These are phyloP conservation scores for Pelobates fuscus DNA, from an alignment of 2,113 vertebrate species.

Conservation along the genomic window DNA sequence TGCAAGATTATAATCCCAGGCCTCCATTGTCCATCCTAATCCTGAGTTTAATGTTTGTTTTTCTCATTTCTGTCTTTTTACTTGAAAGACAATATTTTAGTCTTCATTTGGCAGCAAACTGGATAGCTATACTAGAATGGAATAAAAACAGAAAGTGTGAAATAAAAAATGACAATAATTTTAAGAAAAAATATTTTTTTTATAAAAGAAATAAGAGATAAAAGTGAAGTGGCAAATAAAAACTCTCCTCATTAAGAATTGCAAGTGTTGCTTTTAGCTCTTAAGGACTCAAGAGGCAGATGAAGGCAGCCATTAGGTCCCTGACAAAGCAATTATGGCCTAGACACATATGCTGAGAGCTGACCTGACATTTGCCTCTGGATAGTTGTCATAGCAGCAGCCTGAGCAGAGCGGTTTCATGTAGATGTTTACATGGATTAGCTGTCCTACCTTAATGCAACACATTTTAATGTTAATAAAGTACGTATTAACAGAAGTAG, in stretches of 20 bases:
- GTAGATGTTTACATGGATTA: slow-evolving; percentile 29
- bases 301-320: slow-evolving; percentile 62
- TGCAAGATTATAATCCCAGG: too few relatives aligned
- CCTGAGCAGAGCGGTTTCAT: slow-evolving; percentile 58
- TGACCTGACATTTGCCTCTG: slow-evolving; percentile 71
- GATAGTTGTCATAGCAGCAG: slow-evolving; percentile 77
- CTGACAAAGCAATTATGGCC: slow-evolving; percentile 65
- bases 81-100: too few relatives aligned
- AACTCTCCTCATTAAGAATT: slow-evolving; percentile 45
- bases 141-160: too few relatives aligned
- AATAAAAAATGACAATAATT: too few relatives aligned
- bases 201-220: neutral
- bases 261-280: slow-evolving; percentile 56
- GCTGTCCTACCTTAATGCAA: slow-evolving; percentile 45
- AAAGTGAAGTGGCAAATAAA: slow-evolving; percentile 9
- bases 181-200: too few relatives aligned
- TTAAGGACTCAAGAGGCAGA: slow-evolving; percentile 50
- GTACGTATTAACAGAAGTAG: slow-evolving; percentile 7
- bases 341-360: slow-evolving; percentile 57
- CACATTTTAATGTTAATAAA: slow-evolving; percentile 50
- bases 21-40: too few relatives aligned
- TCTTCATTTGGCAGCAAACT: too few relatives aligned
- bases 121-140: too few relatives aligned
- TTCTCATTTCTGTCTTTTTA: too few relatives aligned
- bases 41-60: too few relatives aligned